These are phyloP conservation scores for Rhynchomys soricoides DNA, from an alignment of 2,113 vertebrate species.

Conservation along the genomic window DNA sequence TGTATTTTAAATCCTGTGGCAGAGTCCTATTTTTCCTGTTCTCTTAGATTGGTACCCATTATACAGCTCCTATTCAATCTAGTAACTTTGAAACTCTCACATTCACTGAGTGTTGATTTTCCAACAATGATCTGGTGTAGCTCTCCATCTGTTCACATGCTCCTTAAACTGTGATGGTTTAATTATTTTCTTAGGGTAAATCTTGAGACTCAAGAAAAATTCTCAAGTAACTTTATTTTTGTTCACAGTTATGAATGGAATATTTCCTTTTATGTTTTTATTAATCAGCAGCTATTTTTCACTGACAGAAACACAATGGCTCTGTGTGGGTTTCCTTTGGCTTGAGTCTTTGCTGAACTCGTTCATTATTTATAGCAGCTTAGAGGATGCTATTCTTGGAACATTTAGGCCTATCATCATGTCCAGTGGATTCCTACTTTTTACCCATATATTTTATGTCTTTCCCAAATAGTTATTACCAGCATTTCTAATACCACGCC, in stretches of 20 bases:
- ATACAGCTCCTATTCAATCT: neutral
- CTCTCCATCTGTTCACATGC: neutral
- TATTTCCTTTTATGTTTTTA: slow-evolving; percentile 52
- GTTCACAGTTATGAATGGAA: slow-evolving; percentile 61
- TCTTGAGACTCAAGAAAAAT: slow-evolving; percentile 61
- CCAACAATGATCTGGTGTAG: neutral
- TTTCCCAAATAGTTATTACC: slow-evolving; percentile 46
- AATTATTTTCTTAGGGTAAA: slow-evolving; percentile 61
- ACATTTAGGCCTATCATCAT: slow-evolving; percentile 62
- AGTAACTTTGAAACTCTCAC: neutral
- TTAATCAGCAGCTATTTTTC: slow-evolving; percentile 67
- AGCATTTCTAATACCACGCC: neutral
- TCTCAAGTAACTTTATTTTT: slow-evolving; percentile 66
- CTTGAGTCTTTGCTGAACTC: slow-evolving; percentile 61
- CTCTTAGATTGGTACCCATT: neutral
- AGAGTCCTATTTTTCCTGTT: slow-evolving; percentile 2
- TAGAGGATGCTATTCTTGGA: slow-evolving; percentile 71
- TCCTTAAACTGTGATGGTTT: slow-evolving; percentile 33
- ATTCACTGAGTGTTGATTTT: slow-evolving; percentile 2
- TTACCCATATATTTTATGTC: slow-evolving; percentile 38
- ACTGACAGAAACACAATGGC: slow-evolving; percentile 56
- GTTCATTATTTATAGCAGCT: slow-evolving; percentile 71
- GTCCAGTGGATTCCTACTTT: slow-evolving; percentile 56
- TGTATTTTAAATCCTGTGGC: neutral
- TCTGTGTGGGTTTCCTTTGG: slow-evolving; percentile 67